Conservation (phyloP, 2,797 vertebrate species). For the Basileuterus tristriatus region DNA sequence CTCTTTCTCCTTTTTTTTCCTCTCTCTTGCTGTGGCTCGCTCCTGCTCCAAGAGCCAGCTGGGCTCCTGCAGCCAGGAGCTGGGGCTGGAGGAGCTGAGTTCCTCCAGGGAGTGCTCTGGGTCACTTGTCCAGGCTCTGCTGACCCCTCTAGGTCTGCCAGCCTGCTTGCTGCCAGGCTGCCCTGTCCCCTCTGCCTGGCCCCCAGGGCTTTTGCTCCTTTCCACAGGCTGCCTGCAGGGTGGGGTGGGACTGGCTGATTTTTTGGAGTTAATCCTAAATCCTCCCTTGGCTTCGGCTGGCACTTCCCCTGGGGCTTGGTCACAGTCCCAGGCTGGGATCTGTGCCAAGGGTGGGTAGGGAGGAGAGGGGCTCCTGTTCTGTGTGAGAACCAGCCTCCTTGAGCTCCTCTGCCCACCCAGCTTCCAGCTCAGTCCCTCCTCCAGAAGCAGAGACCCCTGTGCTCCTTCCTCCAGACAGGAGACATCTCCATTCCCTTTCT, state of each 20-base stretch:
- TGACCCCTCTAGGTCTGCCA: not conserved
- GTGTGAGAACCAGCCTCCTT: fast-evolving
- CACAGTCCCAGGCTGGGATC: not conserved
- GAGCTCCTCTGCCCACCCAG: not conserved
- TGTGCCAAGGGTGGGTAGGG: not conserved
- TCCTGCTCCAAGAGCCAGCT: not conserved
- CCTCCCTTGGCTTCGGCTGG: not conserved
- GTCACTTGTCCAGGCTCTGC: not conserved
- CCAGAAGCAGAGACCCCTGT: fast-evolving
- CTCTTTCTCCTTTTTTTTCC: not conserved
- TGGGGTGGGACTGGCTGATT: not conserved
- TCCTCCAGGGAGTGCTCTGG: not conserved
- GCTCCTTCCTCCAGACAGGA: not conserved
- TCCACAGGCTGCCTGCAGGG: not conserved
- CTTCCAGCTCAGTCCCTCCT: not conserved
- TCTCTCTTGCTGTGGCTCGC: not conserved
- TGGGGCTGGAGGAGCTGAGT: not conserved
- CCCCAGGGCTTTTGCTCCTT: not conserved
- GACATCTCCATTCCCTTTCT: not conserved
- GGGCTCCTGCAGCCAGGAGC: not conserved
- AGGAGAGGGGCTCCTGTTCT: not conserved
- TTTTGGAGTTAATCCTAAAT: not conserved
- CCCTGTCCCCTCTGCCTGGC: not conserved
- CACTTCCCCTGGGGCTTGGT: not conserved
- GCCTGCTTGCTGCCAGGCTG: not conserved